Evolutionary conservation across 2,797 vertebrate species (phyloP), one percentile per base, ranked within the genome.

Genomic region (Hozukius guyotensis): DNA sequence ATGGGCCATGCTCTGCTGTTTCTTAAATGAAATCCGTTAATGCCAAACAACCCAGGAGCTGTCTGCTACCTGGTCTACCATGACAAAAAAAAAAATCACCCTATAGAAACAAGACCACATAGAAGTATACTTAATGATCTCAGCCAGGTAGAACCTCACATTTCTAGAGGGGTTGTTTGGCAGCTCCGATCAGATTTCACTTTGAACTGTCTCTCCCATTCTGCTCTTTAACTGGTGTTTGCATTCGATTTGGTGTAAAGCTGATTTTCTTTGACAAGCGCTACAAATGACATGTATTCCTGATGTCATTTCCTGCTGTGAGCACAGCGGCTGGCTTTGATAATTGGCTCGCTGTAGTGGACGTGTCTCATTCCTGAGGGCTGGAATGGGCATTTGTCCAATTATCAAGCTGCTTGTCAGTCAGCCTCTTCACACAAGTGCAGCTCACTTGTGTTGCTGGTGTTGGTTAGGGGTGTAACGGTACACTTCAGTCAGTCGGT

Each of bases 321-420:
- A 93, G 87, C 89, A 72, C 88, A 92, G 89, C 71, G 66, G 86
- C 90, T 72, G 76, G 77, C 90, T 91, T 82, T 91, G 95, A 95
- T 96, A 96, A 96, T 95, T 94, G 91, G 78, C 92, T 84, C 63
- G 32, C 88, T 86, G 84, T 78, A 76, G 82, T 82, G 83, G 78
- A 92, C 70, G 84, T 73, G 88, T 84, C 81, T 90, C 87, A 90
- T 93, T 96, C 93, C 90, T 69, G 76, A 77, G 75, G 70, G 57
- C 29, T 59, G 87, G 89, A 95, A 93, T 91, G 81, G 80, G 88
- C 88, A 88, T 93, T 92, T 87, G 91, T 90, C 82, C 89, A 94
- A 95, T 96, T 95, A 96, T 96, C 95, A 92, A 92, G 88, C 85
- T 75, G 87, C 93, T 95, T 95, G 92, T 94, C 94, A 81, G 84